Percentiles rank a stretch among this genome's conserved stretches.
Conservation (phyloP, 2,888 invertebrate genomes). For the Hipparchia semele region DNA sequence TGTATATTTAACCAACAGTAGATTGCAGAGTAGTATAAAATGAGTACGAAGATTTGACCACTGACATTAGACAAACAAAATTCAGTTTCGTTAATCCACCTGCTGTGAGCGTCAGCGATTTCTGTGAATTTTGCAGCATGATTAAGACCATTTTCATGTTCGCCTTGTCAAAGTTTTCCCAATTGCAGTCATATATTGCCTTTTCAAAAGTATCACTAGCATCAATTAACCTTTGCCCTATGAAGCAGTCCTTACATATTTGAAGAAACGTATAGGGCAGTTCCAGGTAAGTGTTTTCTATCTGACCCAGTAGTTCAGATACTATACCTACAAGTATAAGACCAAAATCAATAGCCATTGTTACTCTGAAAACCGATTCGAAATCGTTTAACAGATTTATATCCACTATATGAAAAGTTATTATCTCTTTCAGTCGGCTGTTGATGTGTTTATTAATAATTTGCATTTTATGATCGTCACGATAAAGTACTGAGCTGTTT, state of each 20-base stretch:
- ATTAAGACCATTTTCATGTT: constrained; percentile 60
- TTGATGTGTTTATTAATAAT: constrained; percentile 51
- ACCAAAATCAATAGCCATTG: constrained; percentile 56
- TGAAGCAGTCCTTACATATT: constrained; percentile 59
- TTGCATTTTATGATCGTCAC: constrained; percentile 35
- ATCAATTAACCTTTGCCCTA: constrained; percentile 62
- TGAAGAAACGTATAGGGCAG: constrained; percentile 58
- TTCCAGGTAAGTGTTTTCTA: constrained; percentile 59
- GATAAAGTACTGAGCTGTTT: constrained; percentile 1
- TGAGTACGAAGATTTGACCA: constrained; percentile 60
- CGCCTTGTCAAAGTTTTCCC: constrained; percentile 60
- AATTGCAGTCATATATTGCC: constrained; percentile 61
- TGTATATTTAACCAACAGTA: constrained; percentile 41
- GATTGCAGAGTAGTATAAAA: constrained; percentile 61
- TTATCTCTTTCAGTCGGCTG: constrained; percentile 47
- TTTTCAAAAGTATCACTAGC: constrained; percentile 53
- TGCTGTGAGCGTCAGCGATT: constrained; percentile 57
- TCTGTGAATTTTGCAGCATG: constrained; percentile 61
- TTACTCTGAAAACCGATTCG: constrained; percentile 52
- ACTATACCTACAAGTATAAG: constrained; percentile 54
- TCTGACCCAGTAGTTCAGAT: constrained; percentile 59
- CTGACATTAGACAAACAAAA: constrained; percentile 56
- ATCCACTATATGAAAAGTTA: constrained; percentile 51
- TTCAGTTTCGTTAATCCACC: constrained; percentile 58
- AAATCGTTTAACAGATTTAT: constrained; percentile 48